These are phyloP conservation scores for Lepidotrigona ventralis DNA, from an alignment of 1,140 invertebrate genomes.

Conservation along the genomic window DNA sequence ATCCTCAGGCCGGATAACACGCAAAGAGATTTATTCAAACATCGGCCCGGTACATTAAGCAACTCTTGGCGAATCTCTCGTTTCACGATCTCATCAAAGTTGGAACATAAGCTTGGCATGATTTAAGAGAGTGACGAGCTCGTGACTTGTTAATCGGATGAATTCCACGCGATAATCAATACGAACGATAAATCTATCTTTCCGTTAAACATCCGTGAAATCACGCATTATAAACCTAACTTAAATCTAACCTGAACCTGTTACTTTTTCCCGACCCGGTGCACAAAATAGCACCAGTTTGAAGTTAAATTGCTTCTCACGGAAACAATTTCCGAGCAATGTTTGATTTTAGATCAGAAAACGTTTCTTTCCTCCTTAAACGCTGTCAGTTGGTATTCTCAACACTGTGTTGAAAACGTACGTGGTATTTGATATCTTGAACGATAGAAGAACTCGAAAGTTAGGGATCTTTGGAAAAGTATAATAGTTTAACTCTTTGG, in stretches of 20 bases:
- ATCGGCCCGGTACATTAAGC: slow-evolving; percentile 3
- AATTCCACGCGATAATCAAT: slow-evolving; percentile 22
- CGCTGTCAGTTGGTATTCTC: not conserved
- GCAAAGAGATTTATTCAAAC: slow-evolving; percentile 24
- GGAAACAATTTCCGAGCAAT: not conserved
- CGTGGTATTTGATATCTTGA: not conserved
- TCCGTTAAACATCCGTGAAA: not conserved
- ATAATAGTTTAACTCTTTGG: not conserved
- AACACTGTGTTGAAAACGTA: not conserved
- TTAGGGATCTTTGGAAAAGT: not conserved
- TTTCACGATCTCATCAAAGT: slow-evolving; percentile 33
- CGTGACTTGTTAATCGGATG: slow-evolving; percentile 13
- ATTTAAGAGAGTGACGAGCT: slow-evolving; percentile 2
- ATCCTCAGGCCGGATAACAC: not conserved
- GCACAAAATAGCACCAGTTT: not conserved
- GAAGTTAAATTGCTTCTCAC: slow-evolving; percentile 2
- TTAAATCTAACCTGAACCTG: too few relatives aligned
- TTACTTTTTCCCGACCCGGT: too few relatives aligned
- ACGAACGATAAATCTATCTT: not conserved
- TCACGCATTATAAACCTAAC: not conserved
- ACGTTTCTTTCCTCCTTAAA: not conserved
- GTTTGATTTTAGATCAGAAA: not conserved
- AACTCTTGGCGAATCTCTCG: slow-evolving; percentile 22
- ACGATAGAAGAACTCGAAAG: not conserved
- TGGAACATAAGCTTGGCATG: slow-evolving; percentile 15